phyloP scores from a whole-genome alignment of 2,113 vertebrate genomes.

The Bucco capensis region DNA sequence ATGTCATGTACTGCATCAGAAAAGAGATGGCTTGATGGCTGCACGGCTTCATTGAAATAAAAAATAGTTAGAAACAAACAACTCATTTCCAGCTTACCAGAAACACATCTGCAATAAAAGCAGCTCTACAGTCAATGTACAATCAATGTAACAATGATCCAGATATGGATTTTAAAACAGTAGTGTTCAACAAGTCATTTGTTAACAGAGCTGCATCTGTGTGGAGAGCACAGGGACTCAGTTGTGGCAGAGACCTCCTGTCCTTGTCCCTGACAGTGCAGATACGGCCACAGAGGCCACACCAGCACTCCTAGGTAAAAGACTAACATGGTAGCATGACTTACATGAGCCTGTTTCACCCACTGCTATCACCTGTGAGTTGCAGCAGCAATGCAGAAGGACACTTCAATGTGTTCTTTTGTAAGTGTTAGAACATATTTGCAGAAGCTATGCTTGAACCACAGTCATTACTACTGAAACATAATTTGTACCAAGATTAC shows the following conservation, averaged over 20 bases:
- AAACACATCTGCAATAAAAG: background rate
- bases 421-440: fast-evolving
- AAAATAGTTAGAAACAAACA: background rate
- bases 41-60: background rate
- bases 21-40: background rate
- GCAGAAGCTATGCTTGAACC: background rate
- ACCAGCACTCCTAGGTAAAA: background rate
- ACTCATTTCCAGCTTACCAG: background rate
- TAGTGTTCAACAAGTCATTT: background rate
- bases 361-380: background rate
- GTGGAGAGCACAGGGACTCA: background rate
- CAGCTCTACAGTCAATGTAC: background rate
- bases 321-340: background rate
- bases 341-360: fast-evolving
- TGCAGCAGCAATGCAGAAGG: background rate
- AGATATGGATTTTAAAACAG: background rate
- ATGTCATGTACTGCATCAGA: fast-evolving
- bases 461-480: background rate
- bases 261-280: fast-evolving
- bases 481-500: background rate
- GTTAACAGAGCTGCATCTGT: background rate
- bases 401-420: fast-evolving
- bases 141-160: background rate
- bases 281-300: fast-evolving
- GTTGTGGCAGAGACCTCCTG: background rate